Evolutionary conservation across 2,888 invertebrate species (phyloP).

Genomic region (Stenchaetothrips biformis): DNA sequence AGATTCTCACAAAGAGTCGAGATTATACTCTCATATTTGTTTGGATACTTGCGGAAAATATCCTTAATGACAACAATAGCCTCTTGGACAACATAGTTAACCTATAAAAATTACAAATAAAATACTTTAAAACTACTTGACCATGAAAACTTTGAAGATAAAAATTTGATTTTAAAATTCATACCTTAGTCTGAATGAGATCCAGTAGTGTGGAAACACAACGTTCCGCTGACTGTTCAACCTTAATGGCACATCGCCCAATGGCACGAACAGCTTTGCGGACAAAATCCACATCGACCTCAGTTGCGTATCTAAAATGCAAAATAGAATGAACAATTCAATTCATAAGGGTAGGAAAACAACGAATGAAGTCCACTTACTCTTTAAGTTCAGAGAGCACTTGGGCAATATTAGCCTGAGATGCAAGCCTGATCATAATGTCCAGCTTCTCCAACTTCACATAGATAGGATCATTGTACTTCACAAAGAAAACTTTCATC

Average conservation of each 20-base stretch:
- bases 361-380: constrained; percentile 43
- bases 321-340: constrained; percentile 8
- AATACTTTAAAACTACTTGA: not conserved
- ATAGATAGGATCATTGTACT: constrained; percentile 99
- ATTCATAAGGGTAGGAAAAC: constrained; percentile 35
- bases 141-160: constrained; percentile 22
- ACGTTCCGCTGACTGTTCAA: constrained; percentile 94
- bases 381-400: constrained; percentile 97
- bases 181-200: constrained; percentile 95
- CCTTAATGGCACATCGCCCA: constrained; percentile 97
- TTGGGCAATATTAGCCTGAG: constrained; percentile 96
- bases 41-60: constrained; percentile 95
- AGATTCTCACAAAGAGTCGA: constrained; percentile 98
- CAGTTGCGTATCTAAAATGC: constrained; percentile 72
- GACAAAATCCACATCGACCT: constrained; percentile 99
- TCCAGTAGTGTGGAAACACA: constrained; percentile 97
- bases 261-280: constrained; percentile 98
- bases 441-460: constrained; percentile 98
- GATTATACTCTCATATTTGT: constrained; percentile 99
- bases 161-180: not conserved
- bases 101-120: constrained; percentile 41
- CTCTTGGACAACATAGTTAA: constrained; percentile 99
- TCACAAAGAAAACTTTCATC: constrained; percentile 99
- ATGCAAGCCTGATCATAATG: constrained; percentile 98
- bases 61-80: constrained; percentile 99